Conservation (phyloP, 1,140 invertebrate genomes). For the Drosophila leontia region DNA sequence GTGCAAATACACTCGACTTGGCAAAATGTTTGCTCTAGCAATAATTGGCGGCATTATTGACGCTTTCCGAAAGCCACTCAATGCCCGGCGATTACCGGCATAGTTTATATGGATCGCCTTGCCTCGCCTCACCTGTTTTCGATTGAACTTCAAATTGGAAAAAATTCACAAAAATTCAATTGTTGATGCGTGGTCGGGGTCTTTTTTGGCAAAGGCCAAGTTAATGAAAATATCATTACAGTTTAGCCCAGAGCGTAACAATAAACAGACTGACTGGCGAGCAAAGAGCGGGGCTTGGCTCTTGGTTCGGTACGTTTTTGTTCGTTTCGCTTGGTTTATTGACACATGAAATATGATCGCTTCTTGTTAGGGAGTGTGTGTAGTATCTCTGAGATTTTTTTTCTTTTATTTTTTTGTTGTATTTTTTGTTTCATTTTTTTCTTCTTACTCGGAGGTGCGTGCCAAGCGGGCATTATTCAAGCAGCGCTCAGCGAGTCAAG, state of each 20-base stretch:
- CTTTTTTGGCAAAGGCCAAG: slow-evolving; percentile 70
- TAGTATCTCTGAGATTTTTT: slow-evolving; percentile 9
- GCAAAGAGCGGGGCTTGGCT: slow-evolving; percentile 33
- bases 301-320: slow-evolving; percentile 10
- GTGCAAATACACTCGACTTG: slow-evolving; percentile 64
- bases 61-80: slow-evolving; percentile 71
- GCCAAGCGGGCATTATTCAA: slow-evolving; percentile 75
- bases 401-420: not conserved
- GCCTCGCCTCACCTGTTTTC: slow-evolving; percentile 52
- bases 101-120: slow-evolving; percentile 36
- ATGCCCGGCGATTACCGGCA: slow-evolving; percentile 51
- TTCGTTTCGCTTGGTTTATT: slow-evolving; percentile 45
- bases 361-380: slow-evolving; percentile 62
- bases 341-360: slow-evolving; percentile 80
- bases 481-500: slow-evolving; percentile 51
- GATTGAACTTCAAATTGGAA: slow-evolving; percentile 38
- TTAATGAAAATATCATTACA: slow-evolving; percentile 82
- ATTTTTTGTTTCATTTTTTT: not conserved
- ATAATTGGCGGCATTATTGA: slow-evolving; percentile 74
- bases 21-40: slow-evolving; percentile 35
- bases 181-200: slow-evolving; percentile 66
- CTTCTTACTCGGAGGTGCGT: slow-evolving; percentile 55
- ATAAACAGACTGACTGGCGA: slow-evolving; percentile 46
- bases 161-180: slow-evolving; percentile 46
- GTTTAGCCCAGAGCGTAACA: slow-evolving; percentile 72